Percentiles rank a stretch among this genome's conserved stretches.
Conservation (phyloP, 1,140 invertebrate species). For the Drosophila tsacasi region DNA sequence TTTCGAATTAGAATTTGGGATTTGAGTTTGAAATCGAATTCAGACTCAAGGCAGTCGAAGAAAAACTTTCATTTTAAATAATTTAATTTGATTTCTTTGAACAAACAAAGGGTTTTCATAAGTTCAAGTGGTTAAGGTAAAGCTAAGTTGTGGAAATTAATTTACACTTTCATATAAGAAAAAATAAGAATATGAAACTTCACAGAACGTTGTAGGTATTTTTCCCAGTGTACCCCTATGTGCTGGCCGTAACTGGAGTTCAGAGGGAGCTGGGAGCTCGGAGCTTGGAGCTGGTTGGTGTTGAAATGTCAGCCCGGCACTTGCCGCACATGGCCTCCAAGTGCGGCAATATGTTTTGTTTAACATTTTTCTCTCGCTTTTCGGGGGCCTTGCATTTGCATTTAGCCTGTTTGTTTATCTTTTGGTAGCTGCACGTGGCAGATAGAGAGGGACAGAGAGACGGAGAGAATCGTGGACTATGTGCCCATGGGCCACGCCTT, state of each 20-base stretch:
- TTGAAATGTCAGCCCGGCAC: conserved; percentile 72
- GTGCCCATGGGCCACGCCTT: conserved; percentile 52
- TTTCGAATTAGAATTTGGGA: conserved; percentile 24
- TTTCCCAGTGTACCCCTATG: background rate
- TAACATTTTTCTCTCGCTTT: conserved; percentile 56
- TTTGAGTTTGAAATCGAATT: conserved; percentile 8
- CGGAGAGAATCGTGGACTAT: conserved; percentile 46
- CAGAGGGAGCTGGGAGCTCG: background rate
- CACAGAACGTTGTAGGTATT: background rate
- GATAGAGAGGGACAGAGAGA: background rate
- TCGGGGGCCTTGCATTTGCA: conserved; percentile 40
- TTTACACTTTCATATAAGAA: no score
- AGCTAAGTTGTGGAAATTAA: no score
- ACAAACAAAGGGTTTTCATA: no score
- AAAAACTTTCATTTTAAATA: background rate
- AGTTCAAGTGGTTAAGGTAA: no score
- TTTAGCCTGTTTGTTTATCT: conserved; percentile 73
- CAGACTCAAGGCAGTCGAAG: background rate
- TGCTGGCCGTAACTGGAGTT: background rate
- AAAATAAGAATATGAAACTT: background rate
- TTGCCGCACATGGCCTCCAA: conserved; percentile 70
- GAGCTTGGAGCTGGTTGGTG: conserved; percentile 33
- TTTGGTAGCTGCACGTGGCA: conserved; percentile 24
- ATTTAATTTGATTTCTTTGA: background rate
- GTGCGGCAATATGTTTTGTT: conserved; percentile 78